A percentile compares a stretch with the other conserved stretches of the same genome.
Conservation (phyloP, 2,797 vertebrate genomes). For the Psittacula derbiana region DNA sequence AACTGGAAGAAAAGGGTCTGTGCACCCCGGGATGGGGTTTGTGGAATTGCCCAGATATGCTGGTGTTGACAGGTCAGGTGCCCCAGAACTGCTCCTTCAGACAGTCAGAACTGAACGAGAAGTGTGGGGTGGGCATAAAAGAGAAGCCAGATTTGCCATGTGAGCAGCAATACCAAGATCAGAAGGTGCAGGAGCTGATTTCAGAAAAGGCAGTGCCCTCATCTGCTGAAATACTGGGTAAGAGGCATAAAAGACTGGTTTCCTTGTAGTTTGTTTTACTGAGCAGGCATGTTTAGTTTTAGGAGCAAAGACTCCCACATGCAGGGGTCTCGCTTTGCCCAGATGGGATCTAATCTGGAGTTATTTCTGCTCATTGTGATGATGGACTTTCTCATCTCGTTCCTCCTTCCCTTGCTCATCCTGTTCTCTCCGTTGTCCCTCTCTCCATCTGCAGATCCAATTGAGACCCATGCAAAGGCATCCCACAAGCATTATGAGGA, state of each 20-base stretch:
- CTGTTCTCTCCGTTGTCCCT: neutral
- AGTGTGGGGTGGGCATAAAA: neutral
- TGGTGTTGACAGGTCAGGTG: neutral
- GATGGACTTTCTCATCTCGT: neutral
- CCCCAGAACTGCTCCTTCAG: neutral
- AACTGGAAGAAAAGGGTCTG: neutral
- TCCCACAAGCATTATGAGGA: neutral
- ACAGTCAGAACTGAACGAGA: neutral
- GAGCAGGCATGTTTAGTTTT: neutral
- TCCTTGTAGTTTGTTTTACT: neutral
- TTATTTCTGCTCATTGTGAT: neutral
- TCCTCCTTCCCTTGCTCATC: neutral
- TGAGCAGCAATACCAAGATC: neutral
- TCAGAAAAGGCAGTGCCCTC: neutral
- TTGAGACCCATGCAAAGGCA: neutral
- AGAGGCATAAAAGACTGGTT: neutral
- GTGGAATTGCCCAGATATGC: neutral
- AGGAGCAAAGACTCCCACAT: neutral
- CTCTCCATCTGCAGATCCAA: neutral
- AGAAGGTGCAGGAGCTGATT: neutral
- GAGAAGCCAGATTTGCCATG: rapidly evolving
- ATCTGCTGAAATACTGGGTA: rapidly evolving
- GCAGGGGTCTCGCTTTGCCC: too few species aligned
- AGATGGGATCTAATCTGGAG: neutral
- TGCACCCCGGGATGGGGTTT: rapidly evolving